Percentiles rank a stretch among this genome's conserved stretches.
These are phyloP conservation scores for Macrobrachium rosenbergii DNA, from an alignment of 1,140 invertebrate species.

Conservation along the genomic window DNA sequence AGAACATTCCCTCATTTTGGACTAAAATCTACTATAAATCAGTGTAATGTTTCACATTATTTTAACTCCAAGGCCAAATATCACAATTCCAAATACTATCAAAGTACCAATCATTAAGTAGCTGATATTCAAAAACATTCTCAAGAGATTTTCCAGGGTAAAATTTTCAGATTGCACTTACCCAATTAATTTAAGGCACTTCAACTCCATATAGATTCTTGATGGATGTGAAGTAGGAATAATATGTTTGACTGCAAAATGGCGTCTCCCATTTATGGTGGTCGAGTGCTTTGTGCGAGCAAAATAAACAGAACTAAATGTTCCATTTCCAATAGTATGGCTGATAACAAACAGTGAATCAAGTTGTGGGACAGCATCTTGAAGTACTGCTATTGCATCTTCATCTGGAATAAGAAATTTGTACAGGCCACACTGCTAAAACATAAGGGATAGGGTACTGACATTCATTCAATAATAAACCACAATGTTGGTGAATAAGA, in stretches of 20 bases:
- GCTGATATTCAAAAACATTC: too few relatives aligned
- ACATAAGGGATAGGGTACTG: too few relatives aligned
- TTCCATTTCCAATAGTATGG: slow-evolving; percentile 48
- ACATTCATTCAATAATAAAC: too few relatives aligned
- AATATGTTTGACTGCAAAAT: slow-evolving; percentile 65
- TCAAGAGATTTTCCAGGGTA: too few relatives aligned
- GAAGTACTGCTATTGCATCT: slow-evolving; percentile 36
- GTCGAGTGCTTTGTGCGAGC: slow-evolving; percentile 52
- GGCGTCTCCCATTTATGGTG: slow-evolving; percentile 40
- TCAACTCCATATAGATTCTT: slow-evolving; percentile 62
- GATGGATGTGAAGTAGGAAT: slow-evolving; percentile 65
- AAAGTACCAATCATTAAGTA: too few relatives aligned
- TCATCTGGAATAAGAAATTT: slow-evolving; percentile 21
- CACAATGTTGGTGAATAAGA: too few relatives aligned
- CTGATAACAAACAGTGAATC: slow-evolving; percentile 36
- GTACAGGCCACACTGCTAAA: too few relatives aligned
- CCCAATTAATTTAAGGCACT: slow-evolving; percentile 44
- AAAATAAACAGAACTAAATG: slow-evolving; percentile 64
- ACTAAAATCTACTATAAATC: too few relatives aligned
- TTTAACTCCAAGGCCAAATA: too few relatives aligned
- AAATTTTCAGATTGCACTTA: not conserved
- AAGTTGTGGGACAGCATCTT: slow-evolving; percentile 48
- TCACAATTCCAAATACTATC: too few relatives aligned
- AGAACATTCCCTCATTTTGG: too few relatives aligned
- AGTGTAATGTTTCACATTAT: too few relatives aligned